phyloP scores from a whole-genome alignment of 2,113 vertebrate genomes.

The Penelope pileata region DNA sequence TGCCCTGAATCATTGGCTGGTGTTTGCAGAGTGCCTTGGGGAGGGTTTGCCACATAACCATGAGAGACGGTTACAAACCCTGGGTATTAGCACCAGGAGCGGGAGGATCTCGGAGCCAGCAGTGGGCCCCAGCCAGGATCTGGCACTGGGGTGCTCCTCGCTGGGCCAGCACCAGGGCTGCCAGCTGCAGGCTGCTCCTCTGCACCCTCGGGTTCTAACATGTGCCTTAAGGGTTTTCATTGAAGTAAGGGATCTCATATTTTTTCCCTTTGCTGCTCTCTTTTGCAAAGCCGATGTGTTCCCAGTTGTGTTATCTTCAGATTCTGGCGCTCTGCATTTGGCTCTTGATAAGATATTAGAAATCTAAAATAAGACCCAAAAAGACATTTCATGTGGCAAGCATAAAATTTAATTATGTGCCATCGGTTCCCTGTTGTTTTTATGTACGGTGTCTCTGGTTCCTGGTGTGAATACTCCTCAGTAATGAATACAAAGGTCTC shows the following conservation, averaged over 20 bases:
- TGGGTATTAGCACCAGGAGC: accelerated
- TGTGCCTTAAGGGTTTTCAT: background rate
- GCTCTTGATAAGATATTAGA: background rate
- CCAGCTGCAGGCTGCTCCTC: background rate
- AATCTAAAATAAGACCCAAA: background rate
- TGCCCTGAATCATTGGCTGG: background rate
- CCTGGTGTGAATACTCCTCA: background rate
- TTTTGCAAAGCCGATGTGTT: background rate
- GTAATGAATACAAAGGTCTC: background rate
- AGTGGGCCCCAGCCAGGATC: background rate
- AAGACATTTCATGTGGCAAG: background rate
- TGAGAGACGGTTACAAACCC: accelerated
- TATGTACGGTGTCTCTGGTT: background rate
- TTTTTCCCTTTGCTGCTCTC: background rate
- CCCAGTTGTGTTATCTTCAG: background rate
- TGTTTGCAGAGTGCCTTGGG: background rate
- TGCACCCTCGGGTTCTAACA: background rate
- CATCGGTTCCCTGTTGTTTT: background rate
- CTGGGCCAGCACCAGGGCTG: accelerated
- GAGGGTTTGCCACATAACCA: background rate
- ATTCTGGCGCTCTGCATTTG: background rate
- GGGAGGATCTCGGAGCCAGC: background rate
- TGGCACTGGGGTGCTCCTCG: too few relatives aligned
- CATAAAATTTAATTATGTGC: background rate
- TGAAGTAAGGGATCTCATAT: background rate